These are phyloP conservation scores for Drosophila funebris DNA, from an alignment of 1,140 invertebrate genomes.

Conservation along the genomic window DNA sequence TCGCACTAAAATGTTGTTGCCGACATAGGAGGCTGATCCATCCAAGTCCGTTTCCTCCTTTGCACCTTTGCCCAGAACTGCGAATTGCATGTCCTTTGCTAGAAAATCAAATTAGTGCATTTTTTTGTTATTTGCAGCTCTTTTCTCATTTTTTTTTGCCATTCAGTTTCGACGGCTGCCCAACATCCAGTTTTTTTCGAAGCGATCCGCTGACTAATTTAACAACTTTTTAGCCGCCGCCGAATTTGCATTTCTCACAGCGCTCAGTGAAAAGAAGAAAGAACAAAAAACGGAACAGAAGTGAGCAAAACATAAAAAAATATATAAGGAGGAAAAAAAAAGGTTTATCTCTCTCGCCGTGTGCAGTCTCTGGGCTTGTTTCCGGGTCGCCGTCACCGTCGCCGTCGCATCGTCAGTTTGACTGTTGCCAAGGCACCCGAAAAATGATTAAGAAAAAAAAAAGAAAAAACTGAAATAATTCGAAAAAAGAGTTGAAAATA, in stretches of 20 bases:
- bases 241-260: slow-evolving; percentile 78
- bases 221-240: slow-evolving; percentile 39
- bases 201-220: slow-evolving; percentile 67
- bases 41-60: not conserved
- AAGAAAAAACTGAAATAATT: slow-evolving; percentile 12
- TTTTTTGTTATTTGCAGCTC: slow-evolving; percentile 47
- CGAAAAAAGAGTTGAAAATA: not conserved
- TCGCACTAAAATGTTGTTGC: not conserved
- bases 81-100: not conserved
- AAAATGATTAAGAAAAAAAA: slow-evolving; percentile 36
- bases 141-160: not conserved
- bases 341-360: slow-evolving; percentile 23
- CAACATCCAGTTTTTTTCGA: slow-evolving; percentile 37
- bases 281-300: not conserved
- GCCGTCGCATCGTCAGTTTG: not conserved
- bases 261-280: slow-evolving; percentile 39
- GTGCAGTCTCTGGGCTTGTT: slow-evolving; percentile 6
- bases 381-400: not conserved
- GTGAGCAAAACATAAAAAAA: not conserved
- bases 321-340: slow-evolving; percentile 33
- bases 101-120: slow-evolving; percentile 71
- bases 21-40: not conserved
- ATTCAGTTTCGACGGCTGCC: not conserved
- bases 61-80: not conserved
- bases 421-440: slow-evolving; percentile 48